Percentiles rank a stretch among this genome's conserved stretches.
Evolutionary conservation across 2,113 vertebrate genomes (phyloP).

Genomic region (Oceanodroma tethys): DNA sequence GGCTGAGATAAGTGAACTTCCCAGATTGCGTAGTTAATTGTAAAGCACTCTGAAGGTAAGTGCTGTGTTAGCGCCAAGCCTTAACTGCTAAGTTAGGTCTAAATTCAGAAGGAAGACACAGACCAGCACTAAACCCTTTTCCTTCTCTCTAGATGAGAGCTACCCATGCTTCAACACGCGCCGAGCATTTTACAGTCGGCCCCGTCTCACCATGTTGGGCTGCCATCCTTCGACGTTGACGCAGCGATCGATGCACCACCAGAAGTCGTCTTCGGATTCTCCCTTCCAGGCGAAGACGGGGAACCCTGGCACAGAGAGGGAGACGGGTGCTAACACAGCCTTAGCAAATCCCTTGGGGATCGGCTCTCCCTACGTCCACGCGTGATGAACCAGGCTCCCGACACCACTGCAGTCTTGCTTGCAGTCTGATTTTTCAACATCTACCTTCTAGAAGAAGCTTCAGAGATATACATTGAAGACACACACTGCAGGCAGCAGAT

Average conservation of each 20-base stretch:
- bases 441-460: background rate
- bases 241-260: slow-evolving; percentile 99
- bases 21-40: fast-evolving
- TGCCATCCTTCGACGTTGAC: slow-evolving; percentile 98
- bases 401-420: background rate
- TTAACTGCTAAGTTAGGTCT: background rate
- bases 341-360: fast-evolving
- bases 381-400: background rate
- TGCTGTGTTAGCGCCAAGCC: background rate
- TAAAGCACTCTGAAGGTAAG: background rate
- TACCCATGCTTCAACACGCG: fast-evolving
- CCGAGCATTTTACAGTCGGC: fast-evolving
- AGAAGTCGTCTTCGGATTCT: slow-evolving; percentile 97
- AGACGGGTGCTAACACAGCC: background rate
- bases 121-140: background rate
- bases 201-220: slow-evolving; percentile 90
- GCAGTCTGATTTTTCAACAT: background rate
- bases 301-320: slow-evolving; percentile 78
- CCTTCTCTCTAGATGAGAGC: background rate
- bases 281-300: slow-evolving; percentile 98
- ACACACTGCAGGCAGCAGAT: background rate
- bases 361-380: background rate
- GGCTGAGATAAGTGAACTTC: background rate
- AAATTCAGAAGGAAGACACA: background rate
- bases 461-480: background rate